Evolutionary conservation across 2,888 invertebrate genomes (phyloP).

Genomic region (Xanthorhoe designata): DNA sequence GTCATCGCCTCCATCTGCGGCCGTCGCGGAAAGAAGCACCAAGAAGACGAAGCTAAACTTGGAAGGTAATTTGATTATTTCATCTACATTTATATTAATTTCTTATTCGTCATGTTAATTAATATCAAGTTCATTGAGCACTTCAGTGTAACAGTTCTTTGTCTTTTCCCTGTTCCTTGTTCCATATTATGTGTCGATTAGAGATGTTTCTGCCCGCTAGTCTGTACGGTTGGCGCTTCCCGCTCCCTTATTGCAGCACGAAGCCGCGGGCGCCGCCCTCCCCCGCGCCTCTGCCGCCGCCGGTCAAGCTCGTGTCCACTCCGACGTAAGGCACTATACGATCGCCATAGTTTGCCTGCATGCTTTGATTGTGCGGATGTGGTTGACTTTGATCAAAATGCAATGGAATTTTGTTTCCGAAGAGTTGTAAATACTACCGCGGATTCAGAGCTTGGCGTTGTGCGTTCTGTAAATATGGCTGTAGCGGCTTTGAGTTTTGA

Average conservation of each 20-base stretch:
- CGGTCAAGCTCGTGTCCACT: slow-evolving; percentile 90
- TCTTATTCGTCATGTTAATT: slow-evolving; percentile 38
- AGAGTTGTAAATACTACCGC: slow-evolving; percentile 63
- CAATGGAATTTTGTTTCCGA: slow-evolving; percentile 38
- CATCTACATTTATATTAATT: slow-evolving; percentile 29
- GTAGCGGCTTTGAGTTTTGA: slow-evolving; percentile 44
- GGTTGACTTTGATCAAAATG: slow-evolving; percentile 56
- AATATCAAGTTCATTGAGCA: slow-evolving; percentile 55
- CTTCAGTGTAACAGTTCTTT: slow-evolving; percentile 62
- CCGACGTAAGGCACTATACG: slow-evolving; percentile 86
- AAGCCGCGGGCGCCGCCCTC: slow-evolving; percentile 92
- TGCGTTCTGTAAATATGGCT: slow-evolving; percentile 63
- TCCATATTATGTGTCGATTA: slow-evolving; percentile 76
- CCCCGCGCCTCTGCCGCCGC: slow-evolving; percentile 92
- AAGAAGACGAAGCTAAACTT: slow-evolving; percentile 93
- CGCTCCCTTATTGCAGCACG: slow-evolving; percentile 98
- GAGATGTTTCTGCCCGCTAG: slow-evolving; percentile 88
- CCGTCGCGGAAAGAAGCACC: slow-evolving; percentile 88
- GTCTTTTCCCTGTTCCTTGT: slow-evolving; percentile 48
- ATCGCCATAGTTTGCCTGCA: slow-evolving; percentile 72
- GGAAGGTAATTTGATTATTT: slow-evolving; percentile 88
- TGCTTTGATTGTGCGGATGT: slow-evolving; percentile 80
- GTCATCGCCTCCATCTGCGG: slow-evolving; percentile 89
- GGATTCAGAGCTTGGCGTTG: slow-evolving; percentile 59
- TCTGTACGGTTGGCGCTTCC: slow-evolving; percentile 98